Evolutionary conservation across 37 sponge, comb jelly and placozoan genomes (phyloP).

Genomic region (Haliclona indistincta): DNA sequence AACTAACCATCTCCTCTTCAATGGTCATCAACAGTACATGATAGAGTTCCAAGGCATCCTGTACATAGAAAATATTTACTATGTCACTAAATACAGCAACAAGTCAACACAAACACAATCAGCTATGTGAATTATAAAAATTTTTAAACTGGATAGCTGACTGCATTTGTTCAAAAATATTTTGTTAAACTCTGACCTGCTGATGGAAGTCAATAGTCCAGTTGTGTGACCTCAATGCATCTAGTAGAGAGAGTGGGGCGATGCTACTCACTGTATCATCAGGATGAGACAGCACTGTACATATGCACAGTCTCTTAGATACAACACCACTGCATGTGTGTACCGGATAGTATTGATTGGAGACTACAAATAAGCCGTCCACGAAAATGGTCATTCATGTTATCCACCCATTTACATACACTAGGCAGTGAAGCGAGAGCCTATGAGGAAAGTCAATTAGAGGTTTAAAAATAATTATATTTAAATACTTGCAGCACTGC

Average conservation of each 20-base stretch:
- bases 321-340: too few species aligned
- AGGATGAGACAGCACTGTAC: neutral
- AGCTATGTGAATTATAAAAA: too few species aligned
- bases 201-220: slow-evolving; percentile 72
- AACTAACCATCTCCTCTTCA: slow-evolving; percentile 63
- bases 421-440: slow-evolving; percentile 58
- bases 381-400: neutral
- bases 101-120: too few species aligned
- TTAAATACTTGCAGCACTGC: slow-evolving; percentile 63
- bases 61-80: neutral
- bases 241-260: slow-evolving; percentile 37
- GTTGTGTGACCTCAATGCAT: slow-evolving; percentile 45
- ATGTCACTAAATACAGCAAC: too few species aligned
- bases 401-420: slow-evolving; percentile 40
- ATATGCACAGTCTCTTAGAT: too few species aligned
- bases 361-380: slow-evolving; percentile 16
- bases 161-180: neutral
- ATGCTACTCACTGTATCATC: neutral
- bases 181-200: slow-evolving; percentile 35
- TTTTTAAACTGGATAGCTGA: neutral
- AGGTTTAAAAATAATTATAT: neutral
- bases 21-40: slow-evolving; percentile 66
- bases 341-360: slow-evolving; percentile 4
- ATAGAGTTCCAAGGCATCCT: slow-evolving; percentile 85
- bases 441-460: slow-evolving; percentile 38